phyloP scores from a whole-genome alignment of 2,113 vertebrate genomes.

The Phylloscopus whistleri region DNA sequence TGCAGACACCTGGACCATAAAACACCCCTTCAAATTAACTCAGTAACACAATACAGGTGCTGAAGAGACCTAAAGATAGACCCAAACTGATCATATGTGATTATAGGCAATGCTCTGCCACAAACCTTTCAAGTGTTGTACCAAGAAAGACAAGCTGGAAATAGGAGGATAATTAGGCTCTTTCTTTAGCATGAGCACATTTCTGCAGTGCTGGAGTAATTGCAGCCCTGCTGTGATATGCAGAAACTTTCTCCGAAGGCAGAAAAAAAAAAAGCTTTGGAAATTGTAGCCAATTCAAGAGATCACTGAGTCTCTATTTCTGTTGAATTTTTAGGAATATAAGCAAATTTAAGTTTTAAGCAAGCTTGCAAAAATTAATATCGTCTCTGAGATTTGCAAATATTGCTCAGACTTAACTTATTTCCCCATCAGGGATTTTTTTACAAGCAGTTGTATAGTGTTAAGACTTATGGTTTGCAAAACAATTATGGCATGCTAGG shows the following conservation, averaged over 20 bases:
- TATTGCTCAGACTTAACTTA: not conserved
- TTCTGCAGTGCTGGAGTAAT: not conserved
- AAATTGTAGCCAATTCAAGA: not conserved
- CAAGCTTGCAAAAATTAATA: not conserved
- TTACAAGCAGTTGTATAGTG: not conserved
- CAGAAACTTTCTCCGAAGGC: not conserved
- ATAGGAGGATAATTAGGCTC: slow-evolving; percentile 20
- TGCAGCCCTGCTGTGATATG: not conserved
- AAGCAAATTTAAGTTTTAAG: not conserved
- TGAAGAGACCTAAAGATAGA: slow-evolving; percentile 6
- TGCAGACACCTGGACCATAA: not conserved
- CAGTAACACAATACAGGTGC: not conserved
- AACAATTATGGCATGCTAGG: not conserved
- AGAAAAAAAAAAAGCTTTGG: not conserved
- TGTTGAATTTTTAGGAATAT: not conserved
- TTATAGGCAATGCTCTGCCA: not conserved
- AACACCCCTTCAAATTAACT: not conserved
- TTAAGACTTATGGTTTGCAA: not conserved
- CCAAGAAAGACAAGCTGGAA: slow-evolving; percentile 2
- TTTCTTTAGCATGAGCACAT: slow-evolving; percentile 29
- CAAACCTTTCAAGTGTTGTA: not conserved
- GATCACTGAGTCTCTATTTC: not conserved
- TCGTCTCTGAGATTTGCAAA: not conserved
- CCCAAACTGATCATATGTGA: not conserved
- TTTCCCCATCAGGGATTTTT: not conserved